These are phyloP conservation scores for Parnassius mnemosyne DNA, from an alignment of 2,888 invertebrate genomes.

Conservation along the genomic window DNA sequence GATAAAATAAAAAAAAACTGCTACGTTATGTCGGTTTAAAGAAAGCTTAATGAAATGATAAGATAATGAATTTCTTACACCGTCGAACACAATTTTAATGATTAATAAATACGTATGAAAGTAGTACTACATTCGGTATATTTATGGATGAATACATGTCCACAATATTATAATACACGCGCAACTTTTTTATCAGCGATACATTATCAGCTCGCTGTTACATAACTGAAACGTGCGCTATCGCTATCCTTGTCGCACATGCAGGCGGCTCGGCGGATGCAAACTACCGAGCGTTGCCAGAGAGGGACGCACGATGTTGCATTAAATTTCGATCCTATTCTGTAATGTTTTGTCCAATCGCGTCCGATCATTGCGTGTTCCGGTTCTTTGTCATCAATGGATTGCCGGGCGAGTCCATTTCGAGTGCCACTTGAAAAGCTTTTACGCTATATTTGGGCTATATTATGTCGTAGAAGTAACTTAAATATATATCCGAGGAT, in stretches of 20 bases:
- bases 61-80: no score
- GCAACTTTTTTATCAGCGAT: slow-evolving; percentile 76
- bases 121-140: no score
- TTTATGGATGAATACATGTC: slow-evolving; percentile 41
- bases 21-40: no score
- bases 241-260: slow-evolving; percentile 48
- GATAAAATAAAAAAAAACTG: no score
- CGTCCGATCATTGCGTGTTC: slow-evolving; percentile 81
- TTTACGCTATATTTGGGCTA: slow-evolving; percentile 56
- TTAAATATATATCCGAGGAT: slow-evolving; percentile 30
- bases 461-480: slow-evolving; percentile 38
- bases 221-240: slow-evolving; percentile 60
- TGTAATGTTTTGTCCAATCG: slow-evolving; percentile 81
- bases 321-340: slow-evolving; percentile 78
- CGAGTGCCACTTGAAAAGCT: slow-evolving; percentile 55
- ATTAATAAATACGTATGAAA: no score
- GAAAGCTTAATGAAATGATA: no score
- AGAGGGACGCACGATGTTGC: slow-evolving; percentile 60
- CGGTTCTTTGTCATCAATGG: slow-evolving; percentile 87
- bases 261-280: slow-evolving; percentile 21
- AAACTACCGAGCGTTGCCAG: slow-evolving; percentile 34
- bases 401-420: slow-evolving; percentile 83
- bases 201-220: slow-evolving; percentile 74
- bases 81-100: no score
- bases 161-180: slow-evolving; percentile 44